Evolutionary conservation across 2,888 invertebrate genomes (phyloP).

Genomic region (Eremobia ochroleuca): DNA sequence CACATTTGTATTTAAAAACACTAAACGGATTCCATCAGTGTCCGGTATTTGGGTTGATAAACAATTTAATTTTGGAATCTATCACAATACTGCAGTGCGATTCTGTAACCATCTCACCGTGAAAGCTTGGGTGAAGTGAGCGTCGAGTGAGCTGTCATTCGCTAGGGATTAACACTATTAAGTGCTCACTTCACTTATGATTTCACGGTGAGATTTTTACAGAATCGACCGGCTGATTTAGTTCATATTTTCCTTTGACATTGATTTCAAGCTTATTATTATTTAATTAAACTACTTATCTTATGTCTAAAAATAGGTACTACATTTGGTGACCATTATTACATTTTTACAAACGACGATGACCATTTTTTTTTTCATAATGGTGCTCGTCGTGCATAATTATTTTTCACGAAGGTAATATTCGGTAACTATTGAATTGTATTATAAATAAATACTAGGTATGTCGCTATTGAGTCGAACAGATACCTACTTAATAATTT

Average conservation of each 20-base stretch:
- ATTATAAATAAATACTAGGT: background rate
- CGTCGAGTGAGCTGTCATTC: too few species aligned
- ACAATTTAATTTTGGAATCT: background rate
- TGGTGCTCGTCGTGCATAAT: background rate
- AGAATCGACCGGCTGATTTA: too few species aligned
- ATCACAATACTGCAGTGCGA: background rate
- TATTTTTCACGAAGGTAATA: background rate
- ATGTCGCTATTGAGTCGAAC: background rate
- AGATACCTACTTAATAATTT: background rate
- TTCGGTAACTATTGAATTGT: background rate
- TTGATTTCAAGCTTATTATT: background rate
- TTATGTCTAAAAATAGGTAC: constrained; percentile 13
- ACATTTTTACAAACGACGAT: background rate
- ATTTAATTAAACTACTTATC: constrained; percentile 9
- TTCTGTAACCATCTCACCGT: too few species aligned
- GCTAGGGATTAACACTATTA: too few species aligned
- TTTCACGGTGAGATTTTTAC: too few species aligned
- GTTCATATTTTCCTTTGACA: background rate
- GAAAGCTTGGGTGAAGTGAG: too few species aligned
- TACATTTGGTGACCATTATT: constrained; percentile 20
- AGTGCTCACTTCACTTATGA: too few species aligned
- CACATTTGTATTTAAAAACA: too few species aligned
- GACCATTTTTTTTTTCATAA: too few species aligned
- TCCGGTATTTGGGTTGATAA: background rate
- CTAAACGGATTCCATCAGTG: background rate